phyloP scores from a whole-genome alignment of 53 echinoderm and acorn worm genomes.

The Mesocentrotus franciscanus region DNA sequence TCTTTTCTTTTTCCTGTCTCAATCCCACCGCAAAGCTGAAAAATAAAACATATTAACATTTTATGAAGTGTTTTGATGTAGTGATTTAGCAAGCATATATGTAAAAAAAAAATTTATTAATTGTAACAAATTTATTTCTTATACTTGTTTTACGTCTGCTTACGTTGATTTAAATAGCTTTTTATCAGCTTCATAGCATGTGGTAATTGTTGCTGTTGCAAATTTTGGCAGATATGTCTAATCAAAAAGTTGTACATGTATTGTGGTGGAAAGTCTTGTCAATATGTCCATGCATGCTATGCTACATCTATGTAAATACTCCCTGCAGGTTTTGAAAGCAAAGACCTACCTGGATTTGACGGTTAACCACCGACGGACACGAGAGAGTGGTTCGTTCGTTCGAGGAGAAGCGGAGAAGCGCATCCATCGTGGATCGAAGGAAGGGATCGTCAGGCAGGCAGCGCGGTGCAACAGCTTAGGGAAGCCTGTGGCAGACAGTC shows the following conservation, averaged over 20 bases:
- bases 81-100: not conserved
- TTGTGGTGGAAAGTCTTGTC: not conserved
- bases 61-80: not conserved
- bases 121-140: too few relatives aligned
- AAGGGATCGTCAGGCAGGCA: not conserved
- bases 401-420: not conserved
- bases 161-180: too few relatives aligned
- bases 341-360: not conserved
- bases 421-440: not conserved
- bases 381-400: not conserved
- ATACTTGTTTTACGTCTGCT: too few relatives aligned
- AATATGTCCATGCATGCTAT: not conserved
- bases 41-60: too few relatives aligned
- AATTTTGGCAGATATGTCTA: not conserved
- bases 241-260: not conserved
- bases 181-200: not conserved
- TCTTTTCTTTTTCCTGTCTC: not conserved
- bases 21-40: too few relatives aligned
- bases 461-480: slow-evolving; percentile 1
- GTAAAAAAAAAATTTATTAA: too few relatives aligned
- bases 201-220: not conserved
- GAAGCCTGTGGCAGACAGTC: slow-evolving; percentile 11
- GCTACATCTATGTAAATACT: slow-evolving; percentile 13
- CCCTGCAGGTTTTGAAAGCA: slow-evolving; percentile 7
- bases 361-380: not conserved